Evolutionary conservation across 2,888 invertebrate genomes (phyloP), one percentile per base, ranked within the genome.

Genomic region (Chymomyza procnemis): DNA sequence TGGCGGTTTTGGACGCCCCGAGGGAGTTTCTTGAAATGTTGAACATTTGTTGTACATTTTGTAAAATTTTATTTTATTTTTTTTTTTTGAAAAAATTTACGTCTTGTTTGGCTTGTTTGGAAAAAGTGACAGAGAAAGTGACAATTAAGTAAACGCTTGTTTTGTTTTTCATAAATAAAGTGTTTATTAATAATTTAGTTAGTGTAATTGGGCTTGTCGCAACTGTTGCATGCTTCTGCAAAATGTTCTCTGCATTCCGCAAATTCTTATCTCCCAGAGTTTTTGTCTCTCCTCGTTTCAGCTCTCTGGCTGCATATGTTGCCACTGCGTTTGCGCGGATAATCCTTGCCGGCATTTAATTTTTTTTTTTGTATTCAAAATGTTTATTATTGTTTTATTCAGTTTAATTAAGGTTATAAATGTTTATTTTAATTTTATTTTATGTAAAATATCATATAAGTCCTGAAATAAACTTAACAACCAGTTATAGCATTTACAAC

Each of bases 201-300:
- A 22, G 3, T 6, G 1, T 12, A 26, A 18, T 14, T 6, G 6
- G 34, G 9, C 4, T 47, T 3, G 9, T 5, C 4, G 58, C 57
- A 85, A 71, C 80, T 80, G 80, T 80, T 80, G 80, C 78, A 71
- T 78, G 67, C 61, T 19, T 65, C 57, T 76, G 77, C 71, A 70
- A 68, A 14, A 19, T n/a, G 9, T 19, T 50, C 50, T 50, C 50
- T n/a, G 8, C 0, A 50, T 18, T 18, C 50, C 50, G 1, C 9
- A 18, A 18, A 18, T 12, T 50, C 19, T 50, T 26, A 1, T 26
- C 26, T 26, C 6, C 6, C 26, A n/a, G n/a, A n/a, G n/a, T 26
- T 6, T 2, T 6, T 1, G 3, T 48, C 18, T 50, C 19, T 18
- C 19, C 9, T 2, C 8, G 8, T 18, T 50, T n/a, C 50, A 50